A percentile compares a stretch with the other conserved stretches of the same genome.
phyloP scores from a whole-genome alignment of 92 coral and sea anemone genomes.

The Phymanthus crucifer region DNA sequence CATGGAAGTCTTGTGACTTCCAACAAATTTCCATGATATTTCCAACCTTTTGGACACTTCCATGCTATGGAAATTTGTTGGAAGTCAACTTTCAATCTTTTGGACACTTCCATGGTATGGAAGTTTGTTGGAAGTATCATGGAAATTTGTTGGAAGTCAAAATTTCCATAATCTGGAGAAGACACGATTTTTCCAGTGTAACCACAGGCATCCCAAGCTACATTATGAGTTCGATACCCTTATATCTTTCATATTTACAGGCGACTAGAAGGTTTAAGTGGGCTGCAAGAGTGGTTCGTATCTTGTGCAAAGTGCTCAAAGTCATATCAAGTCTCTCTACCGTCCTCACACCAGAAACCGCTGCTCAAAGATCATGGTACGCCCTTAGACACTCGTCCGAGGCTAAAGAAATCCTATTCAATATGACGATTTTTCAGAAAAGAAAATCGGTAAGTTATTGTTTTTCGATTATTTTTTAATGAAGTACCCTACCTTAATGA shows the following conservation, averaged over 20 bases:
- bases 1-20: no score
- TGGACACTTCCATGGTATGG: no score
- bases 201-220: no score
- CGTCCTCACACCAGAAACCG: constrained; percentile 67
- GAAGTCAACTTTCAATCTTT: no score
- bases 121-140: no score
- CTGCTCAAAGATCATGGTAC: constrained; percentile 84
- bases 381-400: constrained; percentile 72
- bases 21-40: no score
- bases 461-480: neutral
- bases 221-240: neutral
- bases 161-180: no score
- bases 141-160: no score
- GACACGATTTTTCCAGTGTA: no score
- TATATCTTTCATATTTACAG: constrained; percentile 20
- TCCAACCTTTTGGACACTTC: no score
- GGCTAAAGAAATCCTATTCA: constrained; percentile 86
- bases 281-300: constrained; percentile 58
- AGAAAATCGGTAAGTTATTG: constrained; percentile 73
- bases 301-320: constrained; percentile 54
- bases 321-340: constrained; percentile 57
- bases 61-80: no score
- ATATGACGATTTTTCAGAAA: constrained; percentile 77
- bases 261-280: constrained; percentile 63
- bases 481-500: no score